Evolutionary conservation across 2,113 vertebrate genomes (phyloP).

Genomic region (Salvelinus alpinus): DNA sequence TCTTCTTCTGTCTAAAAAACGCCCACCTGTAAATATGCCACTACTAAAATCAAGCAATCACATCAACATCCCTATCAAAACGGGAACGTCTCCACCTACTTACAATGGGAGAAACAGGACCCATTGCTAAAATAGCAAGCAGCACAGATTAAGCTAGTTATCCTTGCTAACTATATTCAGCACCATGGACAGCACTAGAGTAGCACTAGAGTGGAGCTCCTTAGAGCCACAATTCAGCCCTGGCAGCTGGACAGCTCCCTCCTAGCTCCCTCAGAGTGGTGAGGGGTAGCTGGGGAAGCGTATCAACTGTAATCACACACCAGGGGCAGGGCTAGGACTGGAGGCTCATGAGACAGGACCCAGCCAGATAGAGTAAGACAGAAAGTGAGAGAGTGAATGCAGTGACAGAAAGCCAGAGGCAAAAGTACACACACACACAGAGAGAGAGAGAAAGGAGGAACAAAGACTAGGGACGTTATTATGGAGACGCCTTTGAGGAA

Average conservation of each 20-base stretch:
- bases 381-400: too few species aligned
- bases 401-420: not conserved
- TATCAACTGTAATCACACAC: not conserved
- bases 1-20: not conserved
- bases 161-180: not conserved
- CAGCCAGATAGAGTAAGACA: not conserved
- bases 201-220: not conserved
- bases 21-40: not conserved
- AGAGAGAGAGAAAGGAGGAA: not conserved
- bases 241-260: slow-evolving; percentile 4
- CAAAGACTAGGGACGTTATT: too few species aligned
- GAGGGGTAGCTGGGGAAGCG: not conserved
- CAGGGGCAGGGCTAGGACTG: too few species aligned
- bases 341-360: not conserved
- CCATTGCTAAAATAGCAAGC: not conserved
- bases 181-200: not conserved
- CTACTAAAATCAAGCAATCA: not conserved
- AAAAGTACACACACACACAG: slow-evolving; percentile 4
- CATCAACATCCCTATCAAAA: not conserved
- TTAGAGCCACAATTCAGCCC: not conserved
- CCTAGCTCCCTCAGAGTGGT: not conserved
- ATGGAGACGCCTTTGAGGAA: too few species aligned
- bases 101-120: not conserved
- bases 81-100: not conserved
- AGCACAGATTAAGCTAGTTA: not conserved